Conservation (phyloP, 2,113 vertebrate species). For the Seriola aureovittata region DNA sequence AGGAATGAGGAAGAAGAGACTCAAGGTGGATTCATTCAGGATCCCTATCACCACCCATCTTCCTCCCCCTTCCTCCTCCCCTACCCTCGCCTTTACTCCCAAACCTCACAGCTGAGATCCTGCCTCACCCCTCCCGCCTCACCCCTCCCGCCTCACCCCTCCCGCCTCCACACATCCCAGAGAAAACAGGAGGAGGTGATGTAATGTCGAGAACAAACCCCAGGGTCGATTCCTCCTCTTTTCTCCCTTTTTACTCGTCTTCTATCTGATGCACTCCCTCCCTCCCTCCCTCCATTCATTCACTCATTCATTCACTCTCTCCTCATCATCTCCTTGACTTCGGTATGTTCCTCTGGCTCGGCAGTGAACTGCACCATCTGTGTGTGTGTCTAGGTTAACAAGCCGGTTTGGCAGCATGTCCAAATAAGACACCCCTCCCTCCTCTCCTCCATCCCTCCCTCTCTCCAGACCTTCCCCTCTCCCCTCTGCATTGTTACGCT, state of each 20-base stretch:
- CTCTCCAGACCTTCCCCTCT: not conserved
- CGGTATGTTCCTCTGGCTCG: slow-evolving; percentile 30
- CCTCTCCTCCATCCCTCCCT: not conserved
- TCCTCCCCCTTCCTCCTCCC: slow-evolving; percentile 12
- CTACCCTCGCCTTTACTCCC: not conserved
- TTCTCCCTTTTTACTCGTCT: not conserved
- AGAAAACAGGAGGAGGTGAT: slow-evolving; percentile 37
- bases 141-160: slow-evolving; percentile 1
- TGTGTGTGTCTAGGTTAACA: slow-evolving; percentile 32
- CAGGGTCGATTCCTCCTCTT: not conserved
- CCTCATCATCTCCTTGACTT: slow-evolving; percentile 32
- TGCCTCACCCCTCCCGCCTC: not conserved
- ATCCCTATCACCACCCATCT: not conserved
- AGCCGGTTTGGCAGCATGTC: slow-evolving; percentile 15
- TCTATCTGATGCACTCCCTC: not conserved
- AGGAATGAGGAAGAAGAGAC: not conserved
- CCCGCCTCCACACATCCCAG: slow-evolving; percentile 13
- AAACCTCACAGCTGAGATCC: not conserved
- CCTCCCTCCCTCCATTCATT: not conserved
- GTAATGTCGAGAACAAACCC: slow-evolving; percentile 13
- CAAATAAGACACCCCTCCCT: slow-evolving; percentile 35
- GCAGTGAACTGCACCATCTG: slow-evolving; percentile 28
- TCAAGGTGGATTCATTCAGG: slow-evolving; percentile 19
- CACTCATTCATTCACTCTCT: slow-evolving; percentile 10
- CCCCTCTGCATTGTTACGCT: slow-evolving; percentile 31